Percentiles rank a stretch among this genome's conserved stretches.
Conservation (phyloP, 2,113 vertebrate species). For the Glaucomys volans region DNA sequence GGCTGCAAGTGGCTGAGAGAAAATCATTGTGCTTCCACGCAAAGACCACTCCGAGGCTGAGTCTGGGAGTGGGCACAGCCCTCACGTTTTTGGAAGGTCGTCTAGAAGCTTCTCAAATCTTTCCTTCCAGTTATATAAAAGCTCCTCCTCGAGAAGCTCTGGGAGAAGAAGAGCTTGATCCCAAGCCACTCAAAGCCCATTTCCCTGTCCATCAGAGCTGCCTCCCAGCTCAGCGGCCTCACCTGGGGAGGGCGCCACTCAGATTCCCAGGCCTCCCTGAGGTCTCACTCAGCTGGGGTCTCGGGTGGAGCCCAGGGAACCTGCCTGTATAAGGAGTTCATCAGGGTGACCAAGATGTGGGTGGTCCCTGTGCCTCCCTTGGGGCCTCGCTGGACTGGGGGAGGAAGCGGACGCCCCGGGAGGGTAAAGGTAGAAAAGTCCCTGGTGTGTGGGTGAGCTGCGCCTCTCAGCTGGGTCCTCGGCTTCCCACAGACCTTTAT, state of each 20-base stretch:
- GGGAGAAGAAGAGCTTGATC: neutral
- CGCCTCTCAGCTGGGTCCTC: neutral
- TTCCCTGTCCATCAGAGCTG: accelerated
- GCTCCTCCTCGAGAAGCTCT: neutral
- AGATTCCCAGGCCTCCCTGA: no score
- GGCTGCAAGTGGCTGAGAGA: neutral
- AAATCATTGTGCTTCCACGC: neutral
- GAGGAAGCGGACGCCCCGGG: neutral
- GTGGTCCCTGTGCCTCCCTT: no score
- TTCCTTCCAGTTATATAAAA: neutral
- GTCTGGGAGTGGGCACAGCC: neutral
- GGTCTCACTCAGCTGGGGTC: no score
- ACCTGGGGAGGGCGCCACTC: neutral
- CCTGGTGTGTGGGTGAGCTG: neutral
- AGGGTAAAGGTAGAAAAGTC: neutral
- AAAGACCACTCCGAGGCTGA: neutral
- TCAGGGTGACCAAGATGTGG: neutral
- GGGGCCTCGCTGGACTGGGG: neutral
- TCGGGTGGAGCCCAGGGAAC: neutral
- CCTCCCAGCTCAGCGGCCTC: neutral
- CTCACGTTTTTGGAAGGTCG: neutral
- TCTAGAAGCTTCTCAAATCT: neutral
- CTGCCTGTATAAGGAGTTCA: neutral
- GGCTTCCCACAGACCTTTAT: neutral
- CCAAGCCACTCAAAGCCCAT: neutral